Conservation (phyloP, 2,888 invertebrate genomes). For the Eudasyphora cyanicolor region DNA sequence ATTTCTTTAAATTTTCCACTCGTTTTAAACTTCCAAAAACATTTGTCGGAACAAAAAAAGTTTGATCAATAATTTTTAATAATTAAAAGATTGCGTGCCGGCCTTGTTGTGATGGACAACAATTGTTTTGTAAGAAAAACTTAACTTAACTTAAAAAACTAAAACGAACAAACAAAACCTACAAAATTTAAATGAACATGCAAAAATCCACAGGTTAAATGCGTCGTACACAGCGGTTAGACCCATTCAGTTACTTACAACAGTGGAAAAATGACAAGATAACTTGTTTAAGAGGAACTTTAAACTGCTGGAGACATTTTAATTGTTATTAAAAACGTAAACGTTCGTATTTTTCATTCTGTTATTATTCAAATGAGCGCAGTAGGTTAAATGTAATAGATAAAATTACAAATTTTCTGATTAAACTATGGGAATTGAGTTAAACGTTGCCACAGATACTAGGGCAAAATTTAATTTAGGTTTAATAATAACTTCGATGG, state of each 20-base stretch:
- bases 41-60: too few relatives aligned
- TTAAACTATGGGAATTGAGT: too few relatives aligned
- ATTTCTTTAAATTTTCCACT: too few relatives aligned
- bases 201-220: slow-evolving; percentile 60
- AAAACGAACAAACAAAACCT: slow-evolving; percentile 21
- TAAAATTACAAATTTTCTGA: too few relatives aligned
- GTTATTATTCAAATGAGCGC: too few relatives aligned
- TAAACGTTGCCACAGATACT: too few relatives aligned
- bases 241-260: too few relatives aligned
- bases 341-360: too few relatives aligned
- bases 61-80: slow-evolving; percentile 75
- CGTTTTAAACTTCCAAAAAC: too few relatives aligned
- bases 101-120: slow-evolving; percentile 65
- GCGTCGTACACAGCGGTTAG: background rate
- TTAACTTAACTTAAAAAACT: background rate
- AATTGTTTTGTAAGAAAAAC: slow-evolving; percentile 49
- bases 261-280: background rate
- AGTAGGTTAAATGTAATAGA: too few relatives aligned
- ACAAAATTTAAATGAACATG: slow-evolving; percentile 56
- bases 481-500: too few relatives aligned
- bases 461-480: too few relatives aligned
- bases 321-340: background rate
- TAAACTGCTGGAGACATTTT: slow-evolving; percentile 2
- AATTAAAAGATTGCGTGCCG: slow-evolving; percentile 68
- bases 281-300: background rate